A percentile compares a stretch with the other conserved stretches of the same genome.
phyloP scores from a whole-genome alignment of 2,797 vertebrate species.

The Coregonus sp. region DNA sequence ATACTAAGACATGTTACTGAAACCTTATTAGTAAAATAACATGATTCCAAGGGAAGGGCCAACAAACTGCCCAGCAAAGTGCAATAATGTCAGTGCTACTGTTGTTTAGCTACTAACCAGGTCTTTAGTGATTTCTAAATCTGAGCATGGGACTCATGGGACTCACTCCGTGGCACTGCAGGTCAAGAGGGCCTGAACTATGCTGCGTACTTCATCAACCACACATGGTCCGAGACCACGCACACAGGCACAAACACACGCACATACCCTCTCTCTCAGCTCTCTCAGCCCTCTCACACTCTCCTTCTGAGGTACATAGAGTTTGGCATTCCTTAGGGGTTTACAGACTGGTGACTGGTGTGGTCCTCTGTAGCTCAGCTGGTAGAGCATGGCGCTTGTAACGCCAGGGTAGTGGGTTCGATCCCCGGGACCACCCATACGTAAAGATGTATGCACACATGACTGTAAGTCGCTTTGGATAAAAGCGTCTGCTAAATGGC shows the following conservation, averaged over 20 bases:
- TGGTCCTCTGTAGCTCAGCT: no score
- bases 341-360: constrained; percentile 60
- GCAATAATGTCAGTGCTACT: not conserved
- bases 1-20: not conserved
- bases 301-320: constrained; percentile 39
- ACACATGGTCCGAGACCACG: not conserved
- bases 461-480: no score
- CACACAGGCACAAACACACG: not conserved
- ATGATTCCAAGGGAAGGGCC: not conserved
- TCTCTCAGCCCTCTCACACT: not conserved
- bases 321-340: constrained; percentile 71
- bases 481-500: no score
- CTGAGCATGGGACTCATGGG: not conserved
- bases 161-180: not conserved
- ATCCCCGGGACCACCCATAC: no score
- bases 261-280: not conserved
- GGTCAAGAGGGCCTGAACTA: not conserved
- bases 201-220: not conserved
- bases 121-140: not conserved
- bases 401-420: no score
- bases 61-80: not conserved
- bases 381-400: no score
- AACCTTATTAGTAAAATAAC: not conserved
- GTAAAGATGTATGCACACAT: no score
- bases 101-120: not conserved